Base-by-base conservation (phyloP, 2,888 invertebrate genomes). In the Tanytarsus gracilentus region DNA sequence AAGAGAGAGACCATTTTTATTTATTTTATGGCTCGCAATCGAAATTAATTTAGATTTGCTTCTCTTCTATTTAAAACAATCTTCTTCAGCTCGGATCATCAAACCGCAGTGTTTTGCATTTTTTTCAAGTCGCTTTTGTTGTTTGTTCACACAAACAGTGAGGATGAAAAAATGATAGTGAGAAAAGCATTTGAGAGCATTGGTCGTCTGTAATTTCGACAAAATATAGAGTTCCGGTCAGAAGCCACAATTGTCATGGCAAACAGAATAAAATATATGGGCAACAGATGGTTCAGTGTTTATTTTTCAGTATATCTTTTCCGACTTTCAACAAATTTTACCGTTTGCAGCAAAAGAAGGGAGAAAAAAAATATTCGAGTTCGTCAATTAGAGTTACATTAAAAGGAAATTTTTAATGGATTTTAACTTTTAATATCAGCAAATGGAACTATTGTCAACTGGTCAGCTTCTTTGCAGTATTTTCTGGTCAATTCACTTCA, bases 231-330 rank as follows among this genome's bases (percentile, higher is more conserved):
- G 44, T 18, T 48, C 44, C 58, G 58, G 58, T 58, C 48, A 29
- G 27, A 58, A 58, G 40, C 58, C 58, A 16, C 58, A 58, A 48
- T 44, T 48, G 48, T 58, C 44, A 48, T 18, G 30, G 11, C 40
- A 23, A 7, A 50, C 14, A 21, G 56, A 27, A 18, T 29, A 58
- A 25, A 58, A 58, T 58, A 58, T 48, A 58, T 58, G 58, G 44
- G 58, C 58, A 44, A 58, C 58, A 58, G 58, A 58, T 58, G 58
- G 58, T 48, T 48, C 44, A n/a, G n/a, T 25, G 18, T 40, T 40
- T 26, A 56, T 56, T 36, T 27, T 56, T 56, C 36, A 27, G 27
- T 9, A 9, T 26, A 27, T 23, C 8, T 23, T 25, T 48, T 48
- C 21, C 48, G 21, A 48, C 14, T 21, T 14, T 6, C 48, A 23